These are phyloP conservation scores for Eulemur mongoz DNA, from an alignment of 2,797 vertebrate species.

Conservation along the genomic window DNA sequence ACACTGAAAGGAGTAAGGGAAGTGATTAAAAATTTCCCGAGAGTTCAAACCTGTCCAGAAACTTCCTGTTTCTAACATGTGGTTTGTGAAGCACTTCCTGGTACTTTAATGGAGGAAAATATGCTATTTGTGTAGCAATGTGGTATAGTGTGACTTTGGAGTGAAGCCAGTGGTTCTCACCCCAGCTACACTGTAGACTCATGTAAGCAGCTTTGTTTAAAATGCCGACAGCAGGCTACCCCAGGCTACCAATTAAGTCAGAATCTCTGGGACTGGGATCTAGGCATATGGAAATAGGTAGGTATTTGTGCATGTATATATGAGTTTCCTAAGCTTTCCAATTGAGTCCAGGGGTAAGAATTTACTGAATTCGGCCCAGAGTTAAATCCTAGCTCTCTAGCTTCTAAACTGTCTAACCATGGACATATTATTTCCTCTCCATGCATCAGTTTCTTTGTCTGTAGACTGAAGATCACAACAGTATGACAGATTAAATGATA, in stretches of 20 bases:
- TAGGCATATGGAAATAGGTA: not conserved
- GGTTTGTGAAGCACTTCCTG: not conserved
- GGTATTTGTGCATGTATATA: not conserved
- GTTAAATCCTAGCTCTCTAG: not conserved
- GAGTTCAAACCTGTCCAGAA: slow-evolving; percentile 13
- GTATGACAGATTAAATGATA: not conserved
- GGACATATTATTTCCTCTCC: not conserved
- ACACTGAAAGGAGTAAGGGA: not conserved
- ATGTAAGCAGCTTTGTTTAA: not conserved
- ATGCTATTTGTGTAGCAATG: not conserved
- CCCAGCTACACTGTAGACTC: not conserved
- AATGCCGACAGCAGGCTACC: not conserved
- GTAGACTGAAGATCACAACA: not conserved
- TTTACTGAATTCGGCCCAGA: not conserved
- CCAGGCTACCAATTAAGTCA: not conserved
- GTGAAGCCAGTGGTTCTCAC: not conserved
- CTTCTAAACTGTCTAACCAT: not conserved
- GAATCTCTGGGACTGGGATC: not conserved
- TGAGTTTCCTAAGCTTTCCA: not conserved
- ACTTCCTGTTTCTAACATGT: slow-evolving; percentile 25
- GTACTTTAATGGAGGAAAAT: not conserved
- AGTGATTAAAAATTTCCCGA: slow-evolving; percentile 12
- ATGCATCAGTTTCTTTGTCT: not conserved
- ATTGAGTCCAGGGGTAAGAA: not conserved
- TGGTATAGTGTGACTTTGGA: not conserved